These are phyloP conservation scores for Nycticorax nycticorax DNA, from an alignment of 2,113 vertebrate genomes.

Conservation along the genomic window DNA sequence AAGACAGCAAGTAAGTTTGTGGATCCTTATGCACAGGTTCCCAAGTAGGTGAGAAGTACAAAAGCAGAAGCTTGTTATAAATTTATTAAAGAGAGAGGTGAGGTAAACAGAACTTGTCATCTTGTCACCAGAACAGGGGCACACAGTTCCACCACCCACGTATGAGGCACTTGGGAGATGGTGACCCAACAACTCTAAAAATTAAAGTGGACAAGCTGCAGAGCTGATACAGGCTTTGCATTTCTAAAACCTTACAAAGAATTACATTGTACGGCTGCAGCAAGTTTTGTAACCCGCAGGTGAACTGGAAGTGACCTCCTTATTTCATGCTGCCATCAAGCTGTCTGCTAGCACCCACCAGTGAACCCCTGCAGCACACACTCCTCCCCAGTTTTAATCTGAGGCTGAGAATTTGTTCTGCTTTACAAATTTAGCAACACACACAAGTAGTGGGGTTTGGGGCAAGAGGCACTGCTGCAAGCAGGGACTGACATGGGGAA, in stretches of 20 bases:
- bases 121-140: background rate
- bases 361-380: background rate
- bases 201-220: background rate
- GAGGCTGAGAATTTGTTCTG: background rate
- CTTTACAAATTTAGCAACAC: background rate
- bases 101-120: background rate
- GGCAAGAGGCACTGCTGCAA: background rate
- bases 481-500: background rate
- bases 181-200: background rate
- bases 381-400: background rate
- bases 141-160: background rate
- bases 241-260: background rate
- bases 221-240: background rate
- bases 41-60: background rate
- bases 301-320: background rate
- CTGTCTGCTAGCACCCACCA: background rate
- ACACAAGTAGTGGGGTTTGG: background rate
- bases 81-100: background rate
- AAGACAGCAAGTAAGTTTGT: background rate
- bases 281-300: background rate
- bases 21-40: background rate
- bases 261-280: rapidly evolving
- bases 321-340: background rate
- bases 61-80: background rate
- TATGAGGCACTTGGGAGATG: background rate